Conservation (phyloP, 2,113 vertebrate genomes). For the Mobula hypostoma region DNA sequence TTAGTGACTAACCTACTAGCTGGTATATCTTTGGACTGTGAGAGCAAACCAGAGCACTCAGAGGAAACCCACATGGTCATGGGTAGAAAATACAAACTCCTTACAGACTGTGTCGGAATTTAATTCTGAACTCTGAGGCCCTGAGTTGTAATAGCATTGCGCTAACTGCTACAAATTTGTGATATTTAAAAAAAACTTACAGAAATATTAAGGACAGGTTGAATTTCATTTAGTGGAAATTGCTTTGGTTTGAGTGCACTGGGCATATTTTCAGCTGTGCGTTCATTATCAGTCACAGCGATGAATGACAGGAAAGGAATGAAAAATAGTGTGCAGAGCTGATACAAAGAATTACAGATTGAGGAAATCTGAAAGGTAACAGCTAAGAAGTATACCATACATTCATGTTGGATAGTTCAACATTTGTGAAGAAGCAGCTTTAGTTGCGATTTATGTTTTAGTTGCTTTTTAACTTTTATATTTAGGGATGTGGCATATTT, state of each 20-base stretch:
- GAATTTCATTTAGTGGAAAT: not conserved
- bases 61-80: too few relatives aligned
- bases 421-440: not conserved
- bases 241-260: not conserved
- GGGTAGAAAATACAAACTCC: too few relatives aligned
- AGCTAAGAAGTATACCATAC: not conserved
- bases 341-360: not conserved
- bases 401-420: not conserved
- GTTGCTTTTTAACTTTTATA: not conserved
- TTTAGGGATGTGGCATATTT: not conserved
- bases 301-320: not conserved
- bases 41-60: too few relatives aligned
- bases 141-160: not conserved
- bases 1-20: too few relatives aligned
- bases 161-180: too few relatives aligned
- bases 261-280: not conserved
- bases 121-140: not conserved
- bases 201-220: not conserved
- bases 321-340: not conserved
- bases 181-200: too few relatives aligned
- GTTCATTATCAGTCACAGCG: not conserved
- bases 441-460: not conserved
- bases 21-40: too few relatives aligned
- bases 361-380: not conserved
- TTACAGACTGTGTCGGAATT: not conserved